Percentiles rank a stretch among this genome's conserved stretches.
phyloP scores from a whole-genome alignment of 2,888 invertebrate genomes.

The Drosophila engyochracea region DNA sequence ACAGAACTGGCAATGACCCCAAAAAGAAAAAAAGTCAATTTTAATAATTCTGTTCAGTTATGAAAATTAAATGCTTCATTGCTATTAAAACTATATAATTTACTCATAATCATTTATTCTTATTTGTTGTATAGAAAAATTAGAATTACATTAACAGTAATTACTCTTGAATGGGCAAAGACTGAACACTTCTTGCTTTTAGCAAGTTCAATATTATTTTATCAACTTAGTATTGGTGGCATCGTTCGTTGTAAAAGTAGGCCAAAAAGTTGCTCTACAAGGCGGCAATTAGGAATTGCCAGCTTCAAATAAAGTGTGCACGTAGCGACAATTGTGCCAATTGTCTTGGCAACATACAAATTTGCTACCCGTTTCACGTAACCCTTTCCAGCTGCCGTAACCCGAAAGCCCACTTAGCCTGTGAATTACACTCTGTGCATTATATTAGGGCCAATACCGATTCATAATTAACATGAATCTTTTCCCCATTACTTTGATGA shows the following conservation, averaged over 20 bases:
- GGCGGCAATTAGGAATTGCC: constrained; percentile 17
- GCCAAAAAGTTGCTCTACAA: neutral
- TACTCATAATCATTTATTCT: neutral
- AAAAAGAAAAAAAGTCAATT: neutral
- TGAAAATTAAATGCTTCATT: neutral
- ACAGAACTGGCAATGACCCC: neutral
- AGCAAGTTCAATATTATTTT: neutral
- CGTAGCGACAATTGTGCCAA: constrained; percentile 30
- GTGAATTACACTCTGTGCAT: constrained; percentile 22
- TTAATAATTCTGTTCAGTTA: neutral
- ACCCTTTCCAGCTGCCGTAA: constrained; percentile 4
- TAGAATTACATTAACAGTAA: neutral
- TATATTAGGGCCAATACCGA: constrained; percentile 48
- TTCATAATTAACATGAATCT: constrained; percentile 60
- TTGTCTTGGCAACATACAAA: constrained; percentile 33
- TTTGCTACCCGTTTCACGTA: constrained; percentile 36
- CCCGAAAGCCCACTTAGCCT: constrained; percentile 22
- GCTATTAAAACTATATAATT: neutral
- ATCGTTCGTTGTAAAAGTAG: neutral
- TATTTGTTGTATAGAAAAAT: neutral
- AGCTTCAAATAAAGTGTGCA: constrained; percentile 26
- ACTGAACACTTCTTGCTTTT: neutral
- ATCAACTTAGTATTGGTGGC: neutral
- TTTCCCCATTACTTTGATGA: constrained; percentile 39
- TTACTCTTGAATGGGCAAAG: neutral